Evolutionary conservation across 2,113 vertebrate species (phyloP).

Genomic region (Apteryx owenii): DNA sequence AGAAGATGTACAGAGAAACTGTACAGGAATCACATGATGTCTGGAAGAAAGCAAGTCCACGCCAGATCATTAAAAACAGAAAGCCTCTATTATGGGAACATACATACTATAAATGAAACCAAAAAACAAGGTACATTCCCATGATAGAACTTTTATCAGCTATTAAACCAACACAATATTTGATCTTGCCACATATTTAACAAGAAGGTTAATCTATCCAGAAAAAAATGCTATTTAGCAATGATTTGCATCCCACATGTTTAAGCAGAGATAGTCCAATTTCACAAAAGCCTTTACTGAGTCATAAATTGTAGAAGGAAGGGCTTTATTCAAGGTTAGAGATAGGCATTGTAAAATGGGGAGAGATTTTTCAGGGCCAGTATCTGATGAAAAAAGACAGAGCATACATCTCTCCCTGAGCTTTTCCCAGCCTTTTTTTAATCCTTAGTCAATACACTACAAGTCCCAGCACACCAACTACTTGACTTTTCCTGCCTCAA

Average conservation of each 20-base stretch:
- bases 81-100: neutral
- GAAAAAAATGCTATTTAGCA: neutral
- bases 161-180: conserved; percentile 13
- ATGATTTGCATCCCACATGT: neutral
- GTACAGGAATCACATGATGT: neutral
- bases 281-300: neutral
- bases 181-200: neutral
- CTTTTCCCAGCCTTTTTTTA: neutral
- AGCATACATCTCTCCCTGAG: neutral
- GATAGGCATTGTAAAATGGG: neutral
- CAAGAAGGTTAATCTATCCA: neutral
- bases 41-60: neutral
- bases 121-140: conserved; percentile 3
- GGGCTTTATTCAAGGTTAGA: neutral
- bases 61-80: neutral
- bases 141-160: conserved; percentile 10
- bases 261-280: neutral
- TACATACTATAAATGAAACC: neutral
- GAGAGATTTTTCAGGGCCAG: neutral
- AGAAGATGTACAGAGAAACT: neutral
- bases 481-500: neutral
- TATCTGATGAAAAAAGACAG: neutral
- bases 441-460: neutral
- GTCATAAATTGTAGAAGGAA: neutral
- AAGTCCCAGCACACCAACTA: neutral